Conservation (phyloP, 2,113 vertebrate genomes). For the Tinamus guttatus region DNA sequence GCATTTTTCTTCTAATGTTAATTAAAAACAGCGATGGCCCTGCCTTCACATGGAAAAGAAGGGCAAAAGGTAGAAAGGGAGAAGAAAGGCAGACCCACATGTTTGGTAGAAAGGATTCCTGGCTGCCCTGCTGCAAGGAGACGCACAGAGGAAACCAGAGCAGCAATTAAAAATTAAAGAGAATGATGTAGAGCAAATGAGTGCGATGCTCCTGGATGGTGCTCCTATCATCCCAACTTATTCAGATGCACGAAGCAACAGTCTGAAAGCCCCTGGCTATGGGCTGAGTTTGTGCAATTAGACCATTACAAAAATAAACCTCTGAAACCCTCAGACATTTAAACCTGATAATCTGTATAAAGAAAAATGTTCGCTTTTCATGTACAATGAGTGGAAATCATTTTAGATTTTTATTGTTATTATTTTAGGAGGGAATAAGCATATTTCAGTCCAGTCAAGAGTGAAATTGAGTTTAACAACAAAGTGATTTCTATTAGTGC, state of each 20-base stretch:
- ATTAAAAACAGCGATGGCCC: background rate
- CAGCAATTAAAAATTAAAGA: slow-evolving; percentile 38
- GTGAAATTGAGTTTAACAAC: slow-evolving; percentile 71
- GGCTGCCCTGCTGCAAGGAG: background rate
- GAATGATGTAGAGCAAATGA: background rate
- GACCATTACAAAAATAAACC: background rate
- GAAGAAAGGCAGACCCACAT: background rate
- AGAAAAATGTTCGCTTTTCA: slow-evolving; percentile 10
- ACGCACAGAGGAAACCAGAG: slow-evolving; percentile 27
- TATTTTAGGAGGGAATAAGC: slow-evolving; percentile 59
- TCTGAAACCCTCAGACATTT: background rate
- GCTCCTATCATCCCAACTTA: background rate
- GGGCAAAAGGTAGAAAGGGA: background rate
- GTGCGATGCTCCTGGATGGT: rapidly evolving
- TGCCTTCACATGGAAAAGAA: background rate
- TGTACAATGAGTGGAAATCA: background rate
- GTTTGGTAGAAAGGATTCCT: background rate
- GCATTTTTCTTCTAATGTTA: background rate
- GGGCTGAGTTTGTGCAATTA: background rate
- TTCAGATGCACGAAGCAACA: background rate
- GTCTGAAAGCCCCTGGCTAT: background rate
- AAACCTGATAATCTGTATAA: background rate
- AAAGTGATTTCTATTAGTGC: slow-evolving; percentile 52
- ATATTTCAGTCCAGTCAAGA: slow-evolving; percentile 63
- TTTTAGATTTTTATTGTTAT: slow-evolving; percentile 50